These are phyloP conservation scores for Euzetes globulus DNA, from an alignment of 2,888 invertebrate species.

Conservation along the genomic window DNA sequence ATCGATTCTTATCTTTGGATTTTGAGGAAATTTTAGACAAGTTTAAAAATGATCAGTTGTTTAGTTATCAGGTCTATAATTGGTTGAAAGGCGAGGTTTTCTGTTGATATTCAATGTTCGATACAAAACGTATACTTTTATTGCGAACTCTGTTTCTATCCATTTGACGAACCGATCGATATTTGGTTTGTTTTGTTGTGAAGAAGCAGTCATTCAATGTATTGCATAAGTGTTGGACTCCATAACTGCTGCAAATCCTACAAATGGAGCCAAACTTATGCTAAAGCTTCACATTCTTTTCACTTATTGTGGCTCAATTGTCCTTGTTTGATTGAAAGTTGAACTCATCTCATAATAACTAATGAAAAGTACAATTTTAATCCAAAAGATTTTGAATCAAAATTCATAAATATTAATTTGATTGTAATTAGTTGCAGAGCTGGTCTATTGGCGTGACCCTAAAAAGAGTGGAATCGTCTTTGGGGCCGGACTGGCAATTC, in stretches of 20 bases:
- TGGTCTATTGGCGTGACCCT: constrained; percentile 96
- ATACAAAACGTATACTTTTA: neutral
- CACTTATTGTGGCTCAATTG: too few relatives aligned
- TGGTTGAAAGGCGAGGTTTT: neutral
- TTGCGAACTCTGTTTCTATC: neutral
- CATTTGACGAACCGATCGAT: constrained; percentile 5
- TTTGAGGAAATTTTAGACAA: too few relatives aligned
- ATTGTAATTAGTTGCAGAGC: constrained; percentile 44
- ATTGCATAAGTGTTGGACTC: constrained; percentile 2
- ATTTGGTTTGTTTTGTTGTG: constrained; percentile 17
- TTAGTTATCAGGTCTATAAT: too few relatives aligned
- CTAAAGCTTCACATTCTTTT: too few relatives aligned
- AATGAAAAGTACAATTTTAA: neutral
- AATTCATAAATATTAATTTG: neutral
- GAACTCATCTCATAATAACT: constrained; percentile 10
- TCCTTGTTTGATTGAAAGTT: too few relatives aligned
- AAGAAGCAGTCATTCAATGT: neutral
- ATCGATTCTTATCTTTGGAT: too few relatives aligned
- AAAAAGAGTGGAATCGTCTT: constrained; percentile 90
- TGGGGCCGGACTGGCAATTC: constrained; percentile 75
- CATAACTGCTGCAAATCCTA: neutral
- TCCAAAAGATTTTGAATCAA: neutral
- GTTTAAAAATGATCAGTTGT: too few relatives aligned
- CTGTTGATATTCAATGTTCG: neutral
- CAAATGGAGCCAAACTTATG: neutral